Evolutionary conservation across 2,113 vertebrate species (phyloP).

Genomic region (Mirounga angustirostris): DNA sequence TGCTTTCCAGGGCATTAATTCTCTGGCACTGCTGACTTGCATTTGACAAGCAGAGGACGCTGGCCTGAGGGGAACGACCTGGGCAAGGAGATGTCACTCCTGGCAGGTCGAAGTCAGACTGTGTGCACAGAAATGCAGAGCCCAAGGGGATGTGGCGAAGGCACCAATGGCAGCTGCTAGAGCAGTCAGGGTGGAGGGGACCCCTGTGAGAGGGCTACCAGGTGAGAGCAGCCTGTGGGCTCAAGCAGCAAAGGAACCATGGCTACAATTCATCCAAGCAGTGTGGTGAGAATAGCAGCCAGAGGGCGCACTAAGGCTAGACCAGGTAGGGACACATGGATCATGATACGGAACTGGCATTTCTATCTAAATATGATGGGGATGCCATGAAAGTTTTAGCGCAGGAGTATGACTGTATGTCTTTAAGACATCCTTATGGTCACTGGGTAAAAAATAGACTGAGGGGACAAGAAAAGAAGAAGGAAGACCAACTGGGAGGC

Average conservation of each 20-base stretch:
- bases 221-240: background rate
- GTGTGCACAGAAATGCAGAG: background rate
- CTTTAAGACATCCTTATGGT: background rate
- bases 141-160: background rate
- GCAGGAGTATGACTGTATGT: background rate
- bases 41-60: background rate
- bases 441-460: background rate
- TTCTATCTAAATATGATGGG: background rate
- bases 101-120: background rate
- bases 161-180: background rate
- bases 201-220: background rate
- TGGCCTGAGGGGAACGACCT: background rate
- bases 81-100: background rate
- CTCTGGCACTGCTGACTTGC: background rate
- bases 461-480: background rate
- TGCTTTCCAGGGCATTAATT: background rate
- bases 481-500: background rate
- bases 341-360: background rate
- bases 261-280: background rate
- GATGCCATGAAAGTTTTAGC: background rate
- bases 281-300: background rate
- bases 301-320: background rate
- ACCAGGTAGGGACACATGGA: rapidly evolving
- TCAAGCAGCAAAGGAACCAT: background rate
- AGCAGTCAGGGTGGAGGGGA: background rate